Percentiles rank a stretch among this genome's conserved stretches.
phyloP scores from a whole-genome alignment of 2,888 invertebrate genomes.

The Eristalis pertinax region DNA sequence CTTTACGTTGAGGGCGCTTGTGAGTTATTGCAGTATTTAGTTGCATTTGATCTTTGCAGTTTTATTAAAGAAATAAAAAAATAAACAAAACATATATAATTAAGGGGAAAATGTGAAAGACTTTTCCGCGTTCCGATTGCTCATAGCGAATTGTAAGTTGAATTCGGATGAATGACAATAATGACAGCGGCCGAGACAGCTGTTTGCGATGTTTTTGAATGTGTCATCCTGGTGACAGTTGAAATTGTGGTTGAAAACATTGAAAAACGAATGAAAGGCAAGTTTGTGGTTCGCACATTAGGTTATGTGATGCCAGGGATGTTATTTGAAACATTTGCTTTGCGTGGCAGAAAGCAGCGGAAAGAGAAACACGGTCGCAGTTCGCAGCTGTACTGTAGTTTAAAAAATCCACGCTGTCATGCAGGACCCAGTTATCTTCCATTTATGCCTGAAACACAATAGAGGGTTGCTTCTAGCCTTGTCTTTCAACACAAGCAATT shows the following conservation, averaged over 20 bases:
- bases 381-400: too few species aligned
- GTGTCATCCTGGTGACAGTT: slow-evolving; percentile 27
- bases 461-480: too few species aligned
- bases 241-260: neutral
- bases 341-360: too few species aligned
- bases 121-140: slow-evolving; percentile 50
- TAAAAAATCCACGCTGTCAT: too few species aligned
- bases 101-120: slow-evolving; percentile 42
- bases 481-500: too few species aligned
- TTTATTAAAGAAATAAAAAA: slow-evolving; percentile 26
- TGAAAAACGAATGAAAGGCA: neutral
- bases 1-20: neutral
- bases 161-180: slow-evolving; percentile 14
- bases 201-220: slow-evolving; percentile 55
- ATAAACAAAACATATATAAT: slow-evolving; percentile 47
- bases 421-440: too few species aligned
- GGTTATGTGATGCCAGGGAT: neutral
- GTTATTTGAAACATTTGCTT: too few species aligned
- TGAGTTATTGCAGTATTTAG: neutral
- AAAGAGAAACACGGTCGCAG: too few species aligned
- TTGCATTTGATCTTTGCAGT: slow-evolving; percentile 9
- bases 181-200: slow-evolving; percentile 57
- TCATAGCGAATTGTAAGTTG: slow-evolving; percentile 56
- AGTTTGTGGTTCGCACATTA: neutral
- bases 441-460: too few species aligned